A percentile compares a stretch with the other conserved stretches of the same genome.
Conservation (phyloP, 2,113 vertebrate genomes). For the Anarrhichthys ocellatus region DNA sequence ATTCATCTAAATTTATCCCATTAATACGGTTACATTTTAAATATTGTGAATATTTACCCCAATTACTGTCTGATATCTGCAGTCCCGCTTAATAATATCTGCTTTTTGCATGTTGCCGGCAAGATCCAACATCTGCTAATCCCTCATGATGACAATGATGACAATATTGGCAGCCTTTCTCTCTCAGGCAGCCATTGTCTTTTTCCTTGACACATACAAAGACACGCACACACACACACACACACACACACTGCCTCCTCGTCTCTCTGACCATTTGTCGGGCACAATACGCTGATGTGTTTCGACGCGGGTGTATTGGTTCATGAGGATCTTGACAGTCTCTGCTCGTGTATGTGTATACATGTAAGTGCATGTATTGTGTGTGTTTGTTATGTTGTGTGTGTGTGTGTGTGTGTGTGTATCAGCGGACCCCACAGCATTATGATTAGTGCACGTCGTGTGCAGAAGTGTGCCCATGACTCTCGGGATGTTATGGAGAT, state of each 20-base stretch:
- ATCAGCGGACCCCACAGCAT: slow-evolving; percentile 2
- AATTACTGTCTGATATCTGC: background rate
- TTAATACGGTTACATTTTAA: background rate
- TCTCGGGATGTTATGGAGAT: slow-evolving; percentile 23
- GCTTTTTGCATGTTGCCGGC: background rate
- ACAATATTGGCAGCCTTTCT: slow-evolving; percentile 19
- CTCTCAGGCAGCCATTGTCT: slow-evolving; percentile 20
- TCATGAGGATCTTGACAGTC: slow-evolving; percentile 19
- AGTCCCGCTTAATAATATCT: background rate
- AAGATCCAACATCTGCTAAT: background rate
- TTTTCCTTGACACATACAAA: background rate
- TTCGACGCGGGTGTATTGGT: slow-evolving; percentile 21
- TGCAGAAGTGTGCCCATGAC: slow-evolving; percentile 35
- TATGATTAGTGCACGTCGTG: slow-evolving; percentile 29
- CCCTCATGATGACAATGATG: slow-evolving; percentile 1
- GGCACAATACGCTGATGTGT: slow-evolving; percentile 46
- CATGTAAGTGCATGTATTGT: background rate
- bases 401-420: slow-evolving; percentile 19
- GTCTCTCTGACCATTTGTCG: slow-evolving; percentile 26
- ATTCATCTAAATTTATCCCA: background rate
- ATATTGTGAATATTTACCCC: background rate
- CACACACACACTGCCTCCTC: slow-evolving; percentile 16
- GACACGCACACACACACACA: background rate
- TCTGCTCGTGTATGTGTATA: background rate
- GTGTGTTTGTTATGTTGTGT: slow-evolving; percentile 10